A percentile compares a stretch with the other conserved stretches of the same genome.
Conservation (phyloP, 2,797 vertebrate species). For the Nannoperca australis region DNA sequence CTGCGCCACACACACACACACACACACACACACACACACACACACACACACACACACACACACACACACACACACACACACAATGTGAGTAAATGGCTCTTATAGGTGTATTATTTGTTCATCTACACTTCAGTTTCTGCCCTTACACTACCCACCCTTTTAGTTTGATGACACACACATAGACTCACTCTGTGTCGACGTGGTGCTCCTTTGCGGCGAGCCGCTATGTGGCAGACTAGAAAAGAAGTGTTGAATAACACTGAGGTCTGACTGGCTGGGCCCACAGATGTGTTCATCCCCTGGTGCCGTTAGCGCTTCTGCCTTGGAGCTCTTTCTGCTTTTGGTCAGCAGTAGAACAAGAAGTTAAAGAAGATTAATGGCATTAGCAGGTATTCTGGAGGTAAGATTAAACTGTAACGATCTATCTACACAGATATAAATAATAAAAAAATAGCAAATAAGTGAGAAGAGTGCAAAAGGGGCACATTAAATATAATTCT, state of each 20-base stretch:
- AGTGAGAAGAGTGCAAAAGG: not conserved
- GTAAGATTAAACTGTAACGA: not conserved
- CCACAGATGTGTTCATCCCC: slow-evolving; percentile 79
- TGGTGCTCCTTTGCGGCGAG: slow-evolving; percentile 89
- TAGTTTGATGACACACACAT: not conserved
- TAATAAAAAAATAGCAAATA: not conserved
- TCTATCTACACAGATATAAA: not conserved
- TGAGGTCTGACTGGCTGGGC: slow-evolving; percentile 90
- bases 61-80: slow-evolving; percentile 37
- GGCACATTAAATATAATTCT: not conserved
- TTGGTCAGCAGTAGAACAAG: slow-evolving; percentile 6
- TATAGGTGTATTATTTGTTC: not conserved
- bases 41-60: too few relatives aligned
- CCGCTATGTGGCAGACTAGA: slow-evolving; percentile 84
- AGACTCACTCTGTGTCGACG: slow-evolving; percentile 76
- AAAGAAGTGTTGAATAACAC: slow-evolving; percentile 89
- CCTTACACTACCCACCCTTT: not conserved
- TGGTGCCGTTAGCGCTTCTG: slow-evolving; percentile 74
- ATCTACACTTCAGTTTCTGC: not conserved
- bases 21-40: too few relatives aligned
- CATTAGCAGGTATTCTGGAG: not conserved
- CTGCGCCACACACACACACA: too few relatives aligned
- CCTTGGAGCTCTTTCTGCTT: slow-evolving; percentile 89
- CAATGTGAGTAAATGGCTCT: not conserved
- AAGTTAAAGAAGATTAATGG: not conserved